Conservation (phyloP, 2,888 invertebrate genomes). For the Tetropium fuscum region DNA sequence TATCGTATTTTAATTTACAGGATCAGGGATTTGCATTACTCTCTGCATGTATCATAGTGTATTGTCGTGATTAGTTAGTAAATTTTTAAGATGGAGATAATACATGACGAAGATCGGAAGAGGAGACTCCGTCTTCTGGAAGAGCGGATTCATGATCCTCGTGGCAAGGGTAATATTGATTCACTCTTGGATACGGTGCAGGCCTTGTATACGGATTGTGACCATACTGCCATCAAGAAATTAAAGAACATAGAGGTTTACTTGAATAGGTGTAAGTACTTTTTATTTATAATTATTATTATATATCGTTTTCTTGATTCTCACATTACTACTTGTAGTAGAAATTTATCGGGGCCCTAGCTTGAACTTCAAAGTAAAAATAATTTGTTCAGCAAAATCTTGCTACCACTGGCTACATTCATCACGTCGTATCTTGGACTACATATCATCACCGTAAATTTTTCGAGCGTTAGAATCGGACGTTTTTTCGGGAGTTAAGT, state of each 20-base stretch:
- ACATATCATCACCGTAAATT: too few relatives aligned
- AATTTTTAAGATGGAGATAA: slow-evolving; percentile 71
- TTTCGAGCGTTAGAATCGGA: too few relatives aligned
- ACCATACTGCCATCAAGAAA: slow-evolving; percentile 93
- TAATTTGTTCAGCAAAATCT: too few relatives aligned
- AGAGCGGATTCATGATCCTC: slow-evolving; percentile 86
- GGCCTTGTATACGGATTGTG: slow-evolving; percentile 95
- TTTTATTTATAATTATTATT: too few relatives aligned
- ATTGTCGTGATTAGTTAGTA: slow-evolving; percentile 21
- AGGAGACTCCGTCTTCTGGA: slow-evolving; percentile 86
- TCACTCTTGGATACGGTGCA: slow-evolving; percentile 94
- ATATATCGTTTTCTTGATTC: too few relatives aligned
- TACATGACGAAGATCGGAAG: slow-evolving; percentile 81
- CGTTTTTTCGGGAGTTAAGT: too few relatives aligned
- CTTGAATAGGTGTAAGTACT: slow-evolving; percentile 90
- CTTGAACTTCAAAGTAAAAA: too few relatives aligned
- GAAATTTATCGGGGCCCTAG: too few relatives aligned
- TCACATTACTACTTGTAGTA: too few relatives aligned
- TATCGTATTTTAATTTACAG: slow-evolving; percentile 9
- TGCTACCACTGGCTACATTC: too few relatives aligned
- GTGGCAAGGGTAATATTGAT: slow-evolving; percentile 91
- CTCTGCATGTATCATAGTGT: slow-evolving; percentile 15
- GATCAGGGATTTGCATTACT: slow-evolving; percentile 9
- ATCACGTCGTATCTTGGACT: too few relatives aligned
- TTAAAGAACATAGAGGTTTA: slow-evolving; percentile 98